These are phyloP conservation scores for Arnoldichthys spilopterus DNA, from an alignment of 2,797 vertebrate genomes.

Conservation along the genomic window DNA sequence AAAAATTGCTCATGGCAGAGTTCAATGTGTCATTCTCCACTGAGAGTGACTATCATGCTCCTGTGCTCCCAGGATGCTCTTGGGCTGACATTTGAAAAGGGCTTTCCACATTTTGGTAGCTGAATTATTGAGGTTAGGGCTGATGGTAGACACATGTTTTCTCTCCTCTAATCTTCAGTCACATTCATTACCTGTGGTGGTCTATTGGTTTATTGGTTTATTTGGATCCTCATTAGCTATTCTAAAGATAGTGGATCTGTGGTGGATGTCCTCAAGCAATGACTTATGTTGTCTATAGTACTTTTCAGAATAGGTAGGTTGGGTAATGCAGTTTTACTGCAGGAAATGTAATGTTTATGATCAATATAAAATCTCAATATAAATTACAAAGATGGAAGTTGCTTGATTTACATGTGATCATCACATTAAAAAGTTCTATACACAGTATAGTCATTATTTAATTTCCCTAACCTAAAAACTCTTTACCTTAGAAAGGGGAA, in stretches of 20 bases:
- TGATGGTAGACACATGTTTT: not conserved
- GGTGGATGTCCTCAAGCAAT: not conserved
- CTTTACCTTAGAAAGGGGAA: too few relatives aligned
- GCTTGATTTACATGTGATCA: too few relatives aligned
- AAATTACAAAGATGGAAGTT: too few relatives aligned
- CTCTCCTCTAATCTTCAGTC: not conserved
- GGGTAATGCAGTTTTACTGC: too few relatives aligned
- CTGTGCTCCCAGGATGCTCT: not conserved
- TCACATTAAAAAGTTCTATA: too few relatives aligned
- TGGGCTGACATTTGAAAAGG: constrained; percentile 24
- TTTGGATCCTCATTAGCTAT: not conserved
- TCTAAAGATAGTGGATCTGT: not conserved
- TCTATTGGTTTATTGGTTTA: not conserved
- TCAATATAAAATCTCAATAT: too few relatives aligned
- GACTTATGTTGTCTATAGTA: not conserved
- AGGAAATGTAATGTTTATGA: too few relatives aligned
- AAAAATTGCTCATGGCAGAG: constrained; percentile 9
- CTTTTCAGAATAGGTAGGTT: too few relatives aligned
- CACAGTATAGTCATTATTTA: too few relatives aligned
- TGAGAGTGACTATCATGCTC: not conserved
- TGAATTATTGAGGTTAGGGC: constrained; percentile 4
- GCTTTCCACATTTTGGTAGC: not conserved
- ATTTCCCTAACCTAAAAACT: too few relatives aligned
- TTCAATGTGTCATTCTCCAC: constrained; percentile 11
- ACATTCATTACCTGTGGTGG: not conserved